Conservation (phyloP, 2,113 vertebrate species). For the Bostrychus sinensis region DNA sequence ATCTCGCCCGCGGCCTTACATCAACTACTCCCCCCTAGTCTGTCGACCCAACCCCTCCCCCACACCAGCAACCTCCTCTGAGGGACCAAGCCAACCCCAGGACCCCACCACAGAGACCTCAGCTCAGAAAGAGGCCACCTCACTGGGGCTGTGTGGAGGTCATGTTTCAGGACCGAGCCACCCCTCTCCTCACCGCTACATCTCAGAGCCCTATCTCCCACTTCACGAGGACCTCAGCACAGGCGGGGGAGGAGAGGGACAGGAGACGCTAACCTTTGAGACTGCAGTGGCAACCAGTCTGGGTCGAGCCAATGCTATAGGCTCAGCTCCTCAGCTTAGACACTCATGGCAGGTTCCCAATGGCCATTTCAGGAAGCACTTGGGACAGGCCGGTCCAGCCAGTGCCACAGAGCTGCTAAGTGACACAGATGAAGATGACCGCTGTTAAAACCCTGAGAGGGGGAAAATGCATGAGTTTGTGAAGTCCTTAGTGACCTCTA, state of each 20-base stretch:
- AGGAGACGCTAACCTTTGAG: conserved; percentile 96
- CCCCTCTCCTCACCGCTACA: conserved; percentile 91
- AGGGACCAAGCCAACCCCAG: conserved; percentile 64
- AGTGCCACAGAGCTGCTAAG: conserved; percentile 87
- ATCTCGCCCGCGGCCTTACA: conserved; percentile 90
- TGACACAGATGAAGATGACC: conserved; percentile 95
- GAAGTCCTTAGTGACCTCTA: conserved; percentile 13
- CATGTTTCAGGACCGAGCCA: conserved; percentile 71
- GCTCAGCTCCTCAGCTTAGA: conserved; percentile 89
- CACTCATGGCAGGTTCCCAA: conserved; percentile 97
- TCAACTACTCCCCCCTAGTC: conserved; percentile 92
- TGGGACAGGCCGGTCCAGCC: conserved; percentile 78
- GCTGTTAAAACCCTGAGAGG: conserved; percentile 82
- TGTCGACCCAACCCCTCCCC: conserved; percentile 81
- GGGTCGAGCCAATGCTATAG: conserved; percentile 91
- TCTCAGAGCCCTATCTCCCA: conserved; percentile 94
- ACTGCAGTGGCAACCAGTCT: conserved; percentile 91
- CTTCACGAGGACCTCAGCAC: conserved; percentile 86
- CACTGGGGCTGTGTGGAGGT: conserved; percentile 39
- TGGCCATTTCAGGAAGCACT: conserved; percentile 89
- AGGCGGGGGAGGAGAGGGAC: conserved; percentile 82
- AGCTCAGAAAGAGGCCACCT: conserved; percentile 69
- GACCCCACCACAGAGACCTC: conserved; percentile 51
- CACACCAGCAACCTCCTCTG: conserved; percentile 62
- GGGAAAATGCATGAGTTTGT: conserved; percentile 9